phyloP scores from a whole-genome alignment of 2,888 invertebrate genomes.

The Apodemia hepburni region DNA sequence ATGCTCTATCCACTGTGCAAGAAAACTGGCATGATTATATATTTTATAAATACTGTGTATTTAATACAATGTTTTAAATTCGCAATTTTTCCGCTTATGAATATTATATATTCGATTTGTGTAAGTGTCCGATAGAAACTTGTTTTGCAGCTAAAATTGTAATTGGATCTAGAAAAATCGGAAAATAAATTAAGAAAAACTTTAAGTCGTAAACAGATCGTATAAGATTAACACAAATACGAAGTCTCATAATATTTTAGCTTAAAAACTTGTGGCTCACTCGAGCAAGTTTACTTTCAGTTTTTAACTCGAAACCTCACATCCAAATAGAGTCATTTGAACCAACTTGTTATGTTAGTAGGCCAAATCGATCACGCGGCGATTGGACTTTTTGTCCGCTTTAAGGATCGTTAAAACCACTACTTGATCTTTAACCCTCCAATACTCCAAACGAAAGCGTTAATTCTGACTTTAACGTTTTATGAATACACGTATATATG shows the following conservation, averaged over 20 bases:
- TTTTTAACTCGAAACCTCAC: constrained; percentile 20
- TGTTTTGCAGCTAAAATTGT: no score
- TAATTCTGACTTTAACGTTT: not conserved
- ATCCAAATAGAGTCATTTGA: constrained; percentile 30
- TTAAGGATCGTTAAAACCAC: constrained; percentile 26
- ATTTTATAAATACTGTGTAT: no score
- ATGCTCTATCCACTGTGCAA: no score
- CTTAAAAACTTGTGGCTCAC: not conserved
- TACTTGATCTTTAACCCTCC: constrained; percentile 29
- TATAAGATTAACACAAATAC: not conserved
- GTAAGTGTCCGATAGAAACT: no score
- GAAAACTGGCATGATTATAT: no score
- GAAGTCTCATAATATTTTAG: not conserved
- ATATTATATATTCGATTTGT: no score
- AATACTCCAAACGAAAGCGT: constrained; percentile 7
- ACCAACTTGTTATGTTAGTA: constrained; percentile 42
- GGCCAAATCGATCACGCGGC: constrained; percentile 53
- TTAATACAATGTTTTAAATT: no score
- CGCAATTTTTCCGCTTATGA: no score
- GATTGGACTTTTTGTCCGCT: constrained; percentile 31
- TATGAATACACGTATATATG: not conserved
- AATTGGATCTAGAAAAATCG: no score
- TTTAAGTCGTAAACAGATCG: not conserved
- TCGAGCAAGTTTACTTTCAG: constrained; percentile 19
- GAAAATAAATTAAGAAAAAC: no score